Conservation (phyloP, 2,797 vertebrate genomes). For the Manis pentadactyla region DNA sequence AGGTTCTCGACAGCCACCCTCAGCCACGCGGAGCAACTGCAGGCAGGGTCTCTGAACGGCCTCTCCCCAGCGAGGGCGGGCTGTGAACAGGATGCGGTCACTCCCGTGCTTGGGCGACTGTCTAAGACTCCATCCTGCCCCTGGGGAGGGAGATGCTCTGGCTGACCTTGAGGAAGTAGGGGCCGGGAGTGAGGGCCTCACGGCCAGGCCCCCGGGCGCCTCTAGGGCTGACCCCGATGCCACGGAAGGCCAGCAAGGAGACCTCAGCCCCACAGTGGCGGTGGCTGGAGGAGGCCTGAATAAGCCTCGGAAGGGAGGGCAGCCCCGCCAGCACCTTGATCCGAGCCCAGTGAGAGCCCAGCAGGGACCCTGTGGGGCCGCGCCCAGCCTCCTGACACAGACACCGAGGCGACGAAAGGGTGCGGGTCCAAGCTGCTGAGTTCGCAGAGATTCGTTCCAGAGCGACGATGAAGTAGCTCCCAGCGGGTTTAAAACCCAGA, state of each 20-base stretch:
- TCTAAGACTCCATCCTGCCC: not conserved
- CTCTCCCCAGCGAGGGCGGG: not conserved
- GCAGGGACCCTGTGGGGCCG: not conserved
- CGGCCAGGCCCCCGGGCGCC: not conserved
- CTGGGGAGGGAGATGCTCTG: not conserved
- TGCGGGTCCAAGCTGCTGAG: too few relatives aligned
- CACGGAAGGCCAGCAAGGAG: too few relatives aligned
- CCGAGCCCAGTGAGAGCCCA: not conserved
- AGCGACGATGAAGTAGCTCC: not conserved
- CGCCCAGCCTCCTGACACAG: not conserved
- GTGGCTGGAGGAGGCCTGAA: too few relatives aligned
- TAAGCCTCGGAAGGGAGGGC: not conserved
- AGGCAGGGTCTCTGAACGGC: too few relatives aligned
- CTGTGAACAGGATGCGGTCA: not conserved
- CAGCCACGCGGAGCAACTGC: accelerated
- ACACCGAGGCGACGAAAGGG: not conserved
- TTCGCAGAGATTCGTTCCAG: not conserved
- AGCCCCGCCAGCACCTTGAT: not conserved
- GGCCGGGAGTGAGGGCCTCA: not conserved
- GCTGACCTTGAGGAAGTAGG: not conserved
- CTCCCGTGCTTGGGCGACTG: not conserved
- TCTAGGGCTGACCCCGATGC: not conserved
- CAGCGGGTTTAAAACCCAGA: not conserved
- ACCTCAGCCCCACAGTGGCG: not conserved
- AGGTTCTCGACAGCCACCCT: not conserved